Base-by-base conservation (phyloP, 2,113 vertebrate genomes). In the Hippocampus mohnikei region DNA sequence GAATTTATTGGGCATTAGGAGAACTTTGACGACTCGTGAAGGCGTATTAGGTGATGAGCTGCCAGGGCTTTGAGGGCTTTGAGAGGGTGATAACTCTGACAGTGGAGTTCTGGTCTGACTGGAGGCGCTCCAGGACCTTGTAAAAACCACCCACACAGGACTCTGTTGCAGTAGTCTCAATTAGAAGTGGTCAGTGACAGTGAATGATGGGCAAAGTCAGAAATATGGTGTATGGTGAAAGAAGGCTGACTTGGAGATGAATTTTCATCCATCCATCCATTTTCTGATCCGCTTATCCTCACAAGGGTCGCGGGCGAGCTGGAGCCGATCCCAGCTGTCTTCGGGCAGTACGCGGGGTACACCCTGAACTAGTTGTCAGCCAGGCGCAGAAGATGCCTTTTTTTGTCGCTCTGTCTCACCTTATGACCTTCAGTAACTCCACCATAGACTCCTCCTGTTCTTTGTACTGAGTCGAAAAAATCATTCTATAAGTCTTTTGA, bases 371-470 rank as follows among this genome's bases (percentile, higher is more conserved):
- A 15, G 15, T 15, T 48, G 41, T 8, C 8, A 42, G 8, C 41
- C 41, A 16, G 12, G 15, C 0, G 13, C 13, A 48, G 11, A 71
- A 23, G 59, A 4, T 21, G 61, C 55, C 46, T 48, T 60, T 73
- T 79, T 37, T 71, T 73, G 48, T 76, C 66, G 64, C 46, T 46
- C 41, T 59, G 7, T 66, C 60, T 70, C 78, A 74, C 61, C 75
- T 55, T 2, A 9, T 70, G 65, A 84, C 86, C 78, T 88, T 78
- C 67, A 77, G 7, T 33, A 8, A 7, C 40, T 71, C 76, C 75
- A 73, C 75, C 41, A 56, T 63, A 66, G 44, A 61, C 65, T 3
- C 46, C 40, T 70, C 56, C 69, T 67, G 5, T 79, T 69, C 81
- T 79, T 74, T 71, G 40, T 70, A 71, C 70, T 74, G 9, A 7